Conservation (phyloP, 2,888 invertebrate genomes). For the Ferrisia virgata region DNA sequence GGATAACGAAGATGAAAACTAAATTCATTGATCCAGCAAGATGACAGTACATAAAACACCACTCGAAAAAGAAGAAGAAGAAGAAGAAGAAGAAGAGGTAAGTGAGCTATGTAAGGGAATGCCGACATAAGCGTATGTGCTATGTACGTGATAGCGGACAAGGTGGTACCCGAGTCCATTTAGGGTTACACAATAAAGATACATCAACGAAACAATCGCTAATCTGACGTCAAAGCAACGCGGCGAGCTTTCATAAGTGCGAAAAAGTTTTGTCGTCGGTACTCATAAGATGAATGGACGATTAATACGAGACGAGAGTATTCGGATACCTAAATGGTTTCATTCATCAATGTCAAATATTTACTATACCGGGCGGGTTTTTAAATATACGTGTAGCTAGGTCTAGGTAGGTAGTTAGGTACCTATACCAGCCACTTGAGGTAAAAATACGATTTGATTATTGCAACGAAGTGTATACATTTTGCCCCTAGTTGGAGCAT, state of each 20-base stretch:
- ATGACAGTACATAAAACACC: no score
- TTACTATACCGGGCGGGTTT: neutral
- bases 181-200: neutral
- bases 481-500: neutral
- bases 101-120: neutral
- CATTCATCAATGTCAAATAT: slow-evolving; percentile 30
- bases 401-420: no score
- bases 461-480: neutral
- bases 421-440: neutral
- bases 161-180: neutral
- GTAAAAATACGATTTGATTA: neutral
- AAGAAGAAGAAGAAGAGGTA: neutral
- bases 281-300: neutral
- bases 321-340: neutral
- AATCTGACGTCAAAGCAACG: neutral
- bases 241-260: neutral
- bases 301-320: slow-evolving; percentile 5
- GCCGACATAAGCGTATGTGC: neutral
- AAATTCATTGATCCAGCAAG: no score
- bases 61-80: no score
- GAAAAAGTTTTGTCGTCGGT: slow-evolving; percentile 15
- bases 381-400: no score
- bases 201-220: neutral
- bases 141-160: no score
- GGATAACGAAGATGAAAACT: no score